Evolutionary conservation across 2,888 invertebrate species (phyloP), one percentile per base, ranked within the genome.

Genomic region (Papilio elwesi): DNA sequence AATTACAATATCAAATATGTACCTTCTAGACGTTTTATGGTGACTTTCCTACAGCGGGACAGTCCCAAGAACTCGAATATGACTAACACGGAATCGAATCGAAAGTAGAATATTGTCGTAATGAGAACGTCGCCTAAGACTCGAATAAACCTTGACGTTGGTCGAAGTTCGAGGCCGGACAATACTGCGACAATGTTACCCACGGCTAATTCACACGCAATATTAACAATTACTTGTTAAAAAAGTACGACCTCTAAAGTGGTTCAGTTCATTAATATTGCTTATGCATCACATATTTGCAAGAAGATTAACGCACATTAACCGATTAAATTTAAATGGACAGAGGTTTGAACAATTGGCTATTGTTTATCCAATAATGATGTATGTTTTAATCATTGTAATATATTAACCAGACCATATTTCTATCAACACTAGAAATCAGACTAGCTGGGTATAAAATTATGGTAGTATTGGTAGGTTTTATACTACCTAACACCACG

Each of bases 91-190:
- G 62, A 68, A 71, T 47, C n/a, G 43, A 52, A 59, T 9, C 65
- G 73, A 73, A 73, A 69, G 73, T 71, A 15, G 10, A 62, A 66
- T 38, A 38, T 49, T 38, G 36, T 38, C 38, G 36, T 12, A 11
- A 0, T n/a, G n/a, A 59, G n/a, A 13, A 38, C 4, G 13, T 13
- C 10, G n/a, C 13, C n/a, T 55, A 49, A 13, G 38, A 4, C 13
- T 0, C 36, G 59, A n/a, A n/a, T 26, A 57, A 57, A 47, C 63
- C 72, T 73, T 73, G 72, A 73, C 72, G 64, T 68, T 73, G 72
- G 51, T 43, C 10, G 57, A 9, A 55, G 26, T 38, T 62, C 67
- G 64, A 68, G 68, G 68, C 55, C 55, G 49, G 16, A 11, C 15
- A 8, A 36, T 16, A 12, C 13, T 43, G 36, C 48, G 26, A 63